phyloP scores from a whole-genome alignment of 2,888 invertebrate species.

The Xanthorhoe spadicearia region DNA sequence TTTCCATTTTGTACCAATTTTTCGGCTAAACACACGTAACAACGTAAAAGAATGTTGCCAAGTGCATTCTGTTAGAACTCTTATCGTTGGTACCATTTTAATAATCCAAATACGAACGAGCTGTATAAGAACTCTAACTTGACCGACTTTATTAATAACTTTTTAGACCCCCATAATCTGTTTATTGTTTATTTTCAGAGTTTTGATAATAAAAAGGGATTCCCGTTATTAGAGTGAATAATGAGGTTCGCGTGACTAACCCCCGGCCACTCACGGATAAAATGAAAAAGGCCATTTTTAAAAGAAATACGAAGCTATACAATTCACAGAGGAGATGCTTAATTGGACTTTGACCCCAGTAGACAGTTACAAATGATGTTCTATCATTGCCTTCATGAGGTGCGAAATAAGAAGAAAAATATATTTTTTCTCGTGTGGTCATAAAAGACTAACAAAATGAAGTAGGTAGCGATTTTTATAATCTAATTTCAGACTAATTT shows the following conservation, averaged over 20 bases:
- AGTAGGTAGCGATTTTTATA: too few species aligned
- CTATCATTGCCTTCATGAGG: slow-evolving; percentile 31
- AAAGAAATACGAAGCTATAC: slow-evolving; percentile 34
- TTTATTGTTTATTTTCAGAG: slow-evolving; percentile 28
- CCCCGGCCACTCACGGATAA: slow-evolving; percentile 34
- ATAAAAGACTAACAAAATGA: neutral
- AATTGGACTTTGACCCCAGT: slow-evolving; percentile 42
- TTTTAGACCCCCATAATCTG: slow-evolving; percentile 5
- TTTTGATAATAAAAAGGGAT: slow-evolving; percentile 37
- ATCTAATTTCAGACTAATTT: too few species aligned
- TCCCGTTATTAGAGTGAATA: slow-evolving; percentile 40
- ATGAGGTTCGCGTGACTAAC: slow-evolving; percentile 44
- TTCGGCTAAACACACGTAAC: too few species aligned
- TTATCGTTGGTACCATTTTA: too few species aligned
- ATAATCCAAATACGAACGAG: neutral
- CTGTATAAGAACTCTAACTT: neutral
- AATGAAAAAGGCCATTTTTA: slow-evolving; percentile 38
- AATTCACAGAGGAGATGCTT: slow-evolving; percentile 32
- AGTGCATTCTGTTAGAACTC: too few species aligned
- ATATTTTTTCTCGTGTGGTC: neutral
- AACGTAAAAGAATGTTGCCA: too few species aligned
- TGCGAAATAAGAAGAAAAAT: slow-evolving; percentile 8
- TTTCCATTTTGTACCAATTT: too few species aligned
- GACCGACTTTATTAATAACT: neutral
- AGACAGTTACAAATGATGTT: slow-evolving; percentile 41